Evolutionary conservation across 2,888 invertebrate genomes (phyloP).

Genomic region (Macrostomum cliftonense): DNA sequence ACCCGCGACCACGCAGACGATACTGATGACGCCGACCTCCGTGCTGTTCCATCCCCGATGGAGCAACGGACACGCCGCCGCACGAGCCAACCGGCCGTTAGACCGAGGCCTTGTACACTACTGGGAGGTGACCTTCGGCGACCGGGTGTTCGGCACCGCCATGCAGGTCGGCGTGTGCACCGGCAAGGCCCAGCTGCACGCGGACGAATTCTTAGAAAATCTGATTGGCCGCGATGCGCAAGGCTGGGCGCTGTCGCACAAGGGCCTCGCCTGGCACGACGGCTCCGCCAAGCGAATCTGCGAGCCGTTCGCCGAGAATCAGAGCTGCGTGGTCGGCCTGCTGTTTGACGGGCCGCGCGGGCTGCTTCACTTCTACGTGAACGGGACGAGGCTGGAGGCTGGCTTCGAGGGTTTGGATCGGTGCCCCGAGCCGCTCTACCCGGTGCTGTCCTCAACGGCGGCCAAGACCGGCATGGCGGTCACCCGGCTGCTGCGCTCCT

Average conservation of each 20-base stretch:
- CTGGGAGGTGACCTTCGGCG: constrained; percentile 48
- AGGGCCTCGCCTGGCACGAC: constrained; percentile 51
- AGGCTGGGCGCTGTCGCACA: constrained; percentile 56
- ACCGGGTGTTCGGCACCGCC: constrained; percentile 52
- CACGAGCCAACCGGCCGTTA: constrained; percentile 48
- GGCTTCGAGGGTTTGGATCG: constrained; percentile 49
- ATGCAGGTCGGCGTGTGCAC: constrained; percentile 58
- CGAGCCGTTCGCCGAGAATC: constrained; percentile 51
- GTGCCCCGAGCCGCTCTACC: constrained; percentile 47
- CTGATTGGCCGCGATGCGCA: constrained; percentile 51
- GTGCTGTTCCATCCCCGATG: constrained; percentile 56
- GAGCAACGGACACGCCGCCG: constrained; percentile 55
- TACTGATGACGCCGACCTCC: constrained; percentile 39
- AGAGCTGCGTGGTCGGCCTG: constrained; percentile 49
- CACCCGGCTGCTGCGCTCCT: constrained; percentile 45
- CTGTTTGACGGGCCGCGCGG: constrained; percentile 49
- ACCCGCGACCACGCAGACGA: constrained; percentile 27
- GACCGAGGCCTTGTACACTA: constrained; percentile 46
- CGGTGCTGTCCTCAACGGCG: constrained; percentile 53
- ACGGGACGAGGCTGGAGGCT: constrained; percentile 50
- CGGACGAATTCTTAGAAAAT: constrained; percentile 48
- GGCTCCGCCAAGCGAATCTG: constrained; percentile 48
- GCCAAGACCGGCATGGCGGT: constrained; percentile 56
- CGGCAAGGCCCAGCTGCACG: constrained; percentile 44
- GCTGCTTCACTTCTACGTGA: constrained; percentile 52